Evolutionary conservation across 2,888 invertebrate species (phyloP), one percentile per base, ranked within the genome.

Genomic region (Euspilapteryx auroguttella): DNA sequence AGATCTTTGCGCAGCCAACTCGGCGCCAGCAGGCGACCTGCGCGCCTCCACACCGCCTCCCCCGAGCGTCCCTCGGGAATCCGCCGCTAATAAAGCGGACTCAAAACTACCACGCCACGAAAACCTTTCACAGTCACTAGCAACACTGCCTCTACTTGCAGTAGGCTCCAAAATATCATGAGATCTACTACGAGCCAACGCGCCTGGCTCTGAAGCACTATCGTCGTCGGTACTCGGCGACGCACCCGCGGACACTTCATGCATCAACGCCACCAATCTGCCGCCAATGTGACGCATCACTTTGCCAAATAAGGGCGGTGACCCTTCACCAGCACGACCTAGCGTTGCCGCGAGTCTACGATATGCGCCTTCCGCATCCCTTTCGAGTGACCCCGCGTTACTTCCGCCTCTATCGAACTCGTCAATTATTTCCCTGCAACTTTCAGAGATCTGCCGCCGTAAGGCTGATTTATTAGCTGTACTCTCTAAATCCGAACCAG

Each of bases 91-190:
- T 32, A 93, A 69, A 23, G 93, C 90, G n/a, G 91, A 91, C 55
- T 93, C 93, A 61, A 93, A 93, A 65, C 92, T 92, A 40, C 93
- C 93, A 35, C 92, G 81, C 93, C 93, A 93, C 47, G 90, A 90
- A 63, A 92, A 92, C 38, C 92, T 78, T 55, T 93, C 93, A 73
- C 90, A 86, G 51, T 91, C 91, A 75, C 90, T 91, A 29, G 87
- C 85, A 49, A 90, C 89, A 46, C 85, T 83, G 23, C 68, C 75
- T 37, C 75, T 58, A 48, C 73, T 73, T 12, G 73, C 69, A 9
- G 78, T 69, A 46, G 81, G 80, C 39, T 85, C 83, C 24, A 89
- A 61, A 14, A 91, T 79, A 55, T 92, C 92, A 55, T 91, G 91
- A 28, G 90, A 91, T 50, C 86, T 82, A 47, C 90, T 90, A 28